A percentile compares a stretch with the other conserved stretches of the same genome.
Conservation (phyloP, 2,888 invertebrate genomes). For the Epicampocera succincta region DNA sequence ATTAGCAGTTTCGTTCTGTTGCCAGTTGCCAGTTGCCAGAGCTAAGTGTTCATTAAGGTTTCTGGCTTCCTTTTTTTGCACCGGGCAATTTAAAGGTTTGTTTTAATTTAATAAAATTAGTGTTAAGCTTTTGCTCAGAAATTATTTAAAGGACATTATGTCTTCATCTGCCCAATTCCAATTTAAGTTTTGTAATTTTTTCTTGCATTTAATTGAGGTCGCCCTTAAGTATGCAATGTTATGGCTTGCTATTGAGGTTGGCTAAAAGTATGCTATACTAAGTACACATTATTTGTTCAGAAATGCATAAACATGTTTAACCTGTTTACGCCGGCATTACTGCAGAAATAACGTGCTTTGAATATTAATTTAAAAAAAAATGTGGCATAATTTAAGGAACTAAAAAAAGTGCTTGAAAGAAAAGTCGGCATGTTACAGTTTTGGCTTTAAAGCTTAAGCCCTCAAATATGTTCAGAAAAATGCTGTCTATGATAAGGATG, state of each 20-base stretch:
- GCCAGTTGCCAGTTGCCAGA: too few relatives aligned
- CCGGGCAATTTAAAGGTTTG: slow-evolving; percentile 49
- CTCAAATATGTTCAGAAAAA: too few relatives aligned
- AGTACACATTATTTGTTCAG: slow-evolving; percentile 35
- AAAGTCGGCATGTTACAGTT: neutral
- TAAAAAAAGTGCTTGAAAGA: slow-evolving; percentile 39
- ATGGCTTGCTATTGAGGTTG: slow-evolving; percentile 55
- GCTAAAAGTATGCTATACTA: slow-evolving; percentile 59
- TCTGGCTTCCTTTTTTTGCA: slow-evolving; percentile 46
- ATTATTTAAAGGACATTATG: slow-evolving; percentile 39
- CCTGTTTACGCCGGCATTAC: slow-evolving; percentile 60
- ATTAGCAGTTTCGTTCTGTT: slow-evolving; percentile 66
- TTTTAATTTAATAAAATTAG: slow-evolving; percentile 56
- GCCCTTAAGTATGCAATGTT: slow-evolving; percentile 58
- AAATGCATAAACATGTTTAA: slow-evolving; percentile 69
- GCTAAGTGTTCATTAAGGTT: slow-evolving; percentile 20
- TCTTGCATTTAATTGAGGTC: slow-evolving; percentile 44
- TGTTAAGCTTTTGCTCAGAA: slow-evolving; percentile 7
- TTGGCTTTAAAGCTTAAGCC: neutral
- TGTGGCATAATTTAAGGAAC: slow-evolving; percentile 52
- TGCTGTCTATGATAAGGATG: too few relatives aligned
- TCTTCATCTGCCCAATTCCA: slow-evolving; percentile 14
- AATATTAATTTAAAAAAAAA: slow-evolving; percentile 27
- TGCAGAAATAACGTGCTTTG: slow-evolving; percentile 60
- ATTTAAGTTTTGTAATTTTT: neutral